These are phyloP conservation scores for Rhabdomys dilectus DNA, from an alignment of 2,113 vertebrate species.

Conservation along the genomic window DNA sequence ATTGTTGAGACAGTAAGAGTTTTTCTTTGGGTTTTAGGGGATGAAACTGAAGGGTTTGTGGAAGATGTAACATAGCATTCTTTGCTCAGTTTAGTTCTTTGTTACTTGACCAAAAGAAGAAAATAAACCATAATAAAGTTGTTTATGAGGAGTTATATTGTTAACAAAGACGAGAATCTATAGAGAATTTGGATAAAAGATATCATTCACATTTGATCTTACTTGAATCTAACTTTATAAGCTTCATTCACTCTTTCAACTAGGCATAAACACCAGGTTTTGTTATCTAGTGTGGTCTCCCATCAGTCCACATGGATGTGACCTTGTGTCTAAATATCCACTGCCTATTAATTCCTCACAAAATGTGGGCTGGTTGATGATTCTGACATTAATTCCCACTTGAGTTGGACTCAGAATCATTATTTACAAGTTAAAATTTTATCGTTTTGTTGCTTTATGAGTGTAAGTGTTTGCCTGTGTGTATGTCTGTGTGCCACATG, in stretches of 20 bases:
- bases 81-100: background rate
- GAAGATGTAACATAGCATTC: background rate
- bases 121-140: background rate
- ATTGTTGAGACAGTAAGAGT: slow-evolving; percentile 33
- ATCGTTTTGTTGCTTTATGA: background rate
- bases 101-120: background rate
- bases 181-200: slow-evolving; percentile 16
- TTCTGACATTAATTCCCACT: background rate
- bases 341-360: background rate
- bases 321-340: background rate
- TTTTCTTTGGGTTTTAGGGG: slow-evolving; percentile 46
- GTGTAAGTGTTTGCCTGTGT: background rate
- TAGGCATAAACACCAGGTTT: slow-evolving; percentile 1
- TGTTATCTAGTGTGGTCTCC: background rate
- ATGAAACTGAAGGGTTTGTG: slow-evolving; percentile 28
- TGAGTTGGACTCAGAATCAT: background rate
- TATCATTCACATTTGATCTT: background rate
- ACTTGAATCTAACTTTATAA: background rate
- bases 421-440: background rate
- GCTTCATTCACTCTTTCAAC: slow-evolving; percentile 10
- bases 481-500: background rate
- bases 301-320: background rate
- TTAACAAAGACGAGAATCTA: background rate
- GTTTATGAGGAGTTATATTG: background rate
- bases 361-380: background rate